phyloP scores from a whole-genome alignment of 2,888 invertebrate species.

The Rugalucina vietnamica region DNA sequence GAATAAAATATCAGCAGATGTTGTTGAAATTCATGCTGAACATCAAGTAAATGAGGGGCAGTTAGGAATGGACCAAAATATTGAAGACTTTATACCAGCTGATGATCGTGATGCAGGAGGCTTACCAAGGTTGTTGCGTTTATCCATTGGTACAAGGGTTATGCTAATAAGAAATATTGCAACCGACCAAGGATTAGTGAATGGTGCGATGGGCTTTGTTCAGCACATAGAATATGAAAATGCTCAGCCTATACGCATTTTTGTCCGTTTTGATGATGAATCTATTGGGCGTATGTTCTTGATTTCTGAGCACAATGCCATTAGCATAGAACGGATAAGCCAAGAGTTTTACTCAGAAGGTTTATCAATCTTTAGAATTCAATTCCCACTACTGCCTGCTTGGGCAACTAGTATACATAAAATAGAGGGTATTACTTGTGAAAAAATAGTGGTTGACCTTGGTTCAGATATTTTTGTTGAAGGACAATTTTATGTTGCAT shows the following conservation, averaged over 20 bases:
- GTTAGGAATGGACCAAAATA: neutral
- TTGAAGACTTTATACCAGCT: slow-evolving; percentile 33
- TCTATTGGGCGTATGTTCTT: slow-evolving; percentile 21
- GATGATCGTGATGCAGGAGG: slow-evolving; percentile 56
- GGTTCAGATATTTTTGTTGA: slow-evolving; percentile 31
- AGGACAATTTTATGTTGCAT: slow-evolving; percentile 44
- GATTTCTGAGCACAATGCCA: slow-evolving; percentile 28
- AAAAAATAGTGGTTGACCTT: slow-evolving; percentile 22
- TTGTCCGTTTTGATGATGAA: slow-evolving; percentile 43
- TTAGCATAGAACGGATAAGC: slow-evolving; percentile 29
- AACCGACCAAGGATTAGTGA: slow-evolving; percentile 37
- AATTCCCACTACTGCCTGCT: slow-evolving; percentile 40
- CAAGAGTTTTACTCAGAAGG: slow-evolving; percentile 31
- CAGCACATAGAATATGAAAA: slow-evolving; percentile 4
- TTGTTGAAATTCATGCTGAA: neutral
- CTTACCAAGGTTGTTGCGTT: slow-evolving; percentile 21
- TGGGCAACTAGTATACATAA: slow-evolving; percentile 48
- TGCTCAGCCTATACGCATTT: neutral
- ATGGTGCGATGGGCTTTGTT: slow-evolving; percentile 48
- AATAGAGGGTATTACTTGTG: slow-evolving; percentile 42
- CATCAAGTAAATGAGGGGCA: slow-evolving; percentile 14
- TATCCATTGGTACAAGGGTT: slow-evolving; percentile 43
- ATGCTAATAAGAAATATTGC: slow-evolving; percentile 48
- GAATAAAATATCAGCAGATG: neutral
- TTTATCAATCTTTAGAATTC: slow-evolving; percentile 27